Percentiles rank a stretch among this genome's conserved stretches.
These are phyloP conservation scores for Limenitis camilla DNA, from an alignment of 2,888 invertebrate species.

Conservation along the genomic window DNA sequence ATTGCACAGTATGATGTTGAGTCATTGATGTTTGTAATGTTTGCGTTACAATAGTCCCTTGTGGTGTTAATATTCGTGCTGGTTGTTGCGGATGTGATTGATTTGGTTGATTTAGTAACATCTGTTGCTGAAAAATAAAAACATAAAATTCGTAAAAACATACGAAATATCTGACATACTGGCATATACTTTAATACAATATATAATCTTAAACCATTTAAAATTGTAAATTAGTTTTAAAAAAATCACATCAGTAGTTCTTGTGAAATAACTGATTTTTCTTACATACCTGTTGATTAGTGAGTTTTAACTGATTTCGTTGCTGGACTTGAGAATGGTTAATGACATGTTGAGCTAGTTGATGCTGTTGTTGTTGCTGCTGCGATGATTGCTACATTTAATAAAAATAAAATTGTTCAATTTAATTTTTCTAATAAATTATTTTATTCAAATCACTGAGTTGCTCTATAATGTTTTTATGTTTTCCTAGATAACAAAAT, in stretches of 20 bases:
- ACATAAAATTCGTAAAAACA: neutral
- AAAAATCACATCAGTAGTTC: too few species aligned
- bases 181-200: too few species aligned
- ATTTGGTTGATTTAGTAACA: conserved; percentile 52
- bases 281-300: conserved; percentile 45
- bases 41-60: conserved; percentile 63
- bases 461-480: too few species aligned
- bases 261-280: neutral
- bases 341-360: conserved; percentile 48
- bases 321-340: conserved; percentile 43
- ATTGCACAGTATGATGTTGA: conserved; percentile 40
- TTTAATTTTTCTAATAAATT: too few species aligned
- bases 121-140: conserved; percentile 38
- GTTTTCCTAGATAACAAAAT: too few species aligned
- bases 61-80: conserved; percentile 57
- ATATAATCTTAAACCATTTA: too few species aligned
- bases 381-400: too few species aligned
- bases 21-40: conserved; percentile 40
- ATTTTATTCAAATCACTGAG: too few species aligned
- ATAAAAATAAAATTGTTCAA: too few species aligned
- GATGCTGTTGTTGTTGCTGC: conserved; percentile 38
- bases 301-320: conserved; percentile 54
- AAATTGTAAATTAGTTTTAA: too few species aligned
- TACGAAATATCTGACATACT: too few species aligned
- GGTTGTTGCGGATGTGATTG: conserved; percentile 37